Evolutionary conservation across 1,140 invertebrate genomes (phyloP).

Genomic region (Saxidomus purpurata): DNA sequence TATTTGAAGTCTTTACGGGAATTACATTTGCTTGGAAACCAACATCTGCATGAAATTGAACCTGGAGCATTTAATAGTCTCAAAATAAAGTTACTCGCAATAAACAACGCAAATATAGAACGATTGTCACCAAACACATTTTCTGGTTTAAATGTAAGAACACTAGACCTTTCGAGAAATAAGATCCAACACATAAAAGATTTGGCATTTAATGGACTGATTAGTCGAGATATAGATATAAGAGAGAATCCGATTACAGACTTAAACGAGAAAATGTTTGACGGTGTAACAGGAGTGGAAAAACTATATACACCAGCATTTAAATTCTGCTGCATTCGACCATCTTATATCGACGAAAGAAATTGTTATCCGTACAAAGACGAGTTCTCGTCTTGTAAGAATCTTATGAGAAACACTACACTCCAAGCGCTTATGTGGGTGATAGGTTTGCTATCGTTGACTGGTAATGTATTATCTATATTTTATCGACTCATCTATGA

Average conservation of each 20-base stretch:
- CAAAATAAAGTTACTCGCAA: neutral
- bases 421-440: slow-evolving; percentile 75
- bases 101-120: slow-evolving; percentile 19
- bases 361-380: slow-evolving; percentile 68
- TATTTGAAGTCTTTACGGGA: slow-evolving; percentile 17
- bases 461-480: slow-evolving; percentile 71
- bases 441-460: slow-evolving; percentile 67
- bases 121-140: slow-evolving; percentile 21
- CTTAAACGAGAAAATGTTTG: slow-evolving; percentile 66
- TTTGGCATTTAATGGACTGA: slow-evolving; percentile 59
- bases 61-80: slow-evolving; percentile 48
- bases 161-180: slow-evolving; percentile 53
- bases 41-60: slow-evolving; percentile 3
- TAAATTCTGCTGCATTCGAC: slow-evolving; percentile 74
- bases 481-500: slow-evolving; percentile 57
- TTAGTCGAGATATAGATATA: slow-evolving; percentile 59
- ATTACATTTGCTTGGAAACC: slow-evolving; percentile 48
- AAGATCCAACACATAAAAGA: slow-evolving; percentile 46
- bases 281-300: slow-evolving; percentile 46
- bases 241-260: slow-evolving; percentile 50
- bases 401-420: slow-evolving; percentile 68
- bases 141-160: slow-evolving; percentile 39
- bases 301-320: slow-evolving; percentile 66
- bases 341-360: slow-evolving; percentile 46
- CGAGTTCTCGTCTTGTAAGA: slow-evolving; percentile 75